Percentiles rank a stretch among this genome's conserved stretches.
phyloP scores from a whole-genome alignment of 2,888 invertebrate genomes.

The Mesoligia furuncula region DNA sequence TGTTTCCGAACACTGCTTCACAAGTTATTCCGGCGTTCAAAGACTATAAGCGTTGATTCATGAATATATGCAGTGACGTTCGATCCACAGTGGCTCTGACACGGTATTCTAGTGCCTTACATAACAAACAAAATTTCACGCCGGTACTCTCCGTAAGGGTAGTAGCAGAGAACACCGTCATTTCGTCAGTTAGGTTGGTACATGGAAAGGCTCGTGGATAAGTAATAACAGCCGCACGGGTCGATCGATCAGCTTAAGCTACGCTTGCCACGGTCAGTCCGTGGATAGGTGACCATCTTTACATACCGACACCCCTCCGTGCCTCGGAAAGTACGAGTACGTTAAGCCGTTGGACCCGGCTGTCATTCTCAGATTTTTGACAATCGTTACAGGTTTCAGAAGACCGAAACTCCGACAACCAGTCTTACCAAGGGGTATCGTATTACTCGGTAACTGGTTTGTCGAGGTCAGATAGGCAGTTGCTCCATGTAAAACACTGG shows the following conservation, averaged over 20 bases:
- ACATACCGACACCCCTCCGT: neutral
- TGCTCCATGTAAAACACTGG: no score
- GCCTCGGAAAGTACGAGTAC: neutral
- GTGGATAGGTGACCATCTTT: no score
- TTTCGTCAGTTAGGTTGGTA: neutral
- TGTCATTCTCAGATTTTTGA: no score
- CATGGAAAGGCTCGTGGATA: neutral
- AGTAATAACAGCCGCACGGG: neutral
- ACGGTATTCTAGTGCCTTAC: constrained; percentile 15
- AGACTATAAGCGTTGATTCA: constrained; percentile 48
- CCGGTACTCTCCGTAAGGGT: neutral
- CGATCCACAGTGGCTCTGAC: constrained; percentile 21
- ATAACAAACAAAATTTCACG: constrained; percentile 1
- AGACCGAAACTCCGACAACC: no score
- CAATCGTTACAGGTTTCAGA: no score
- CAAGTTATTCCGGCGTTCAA: constrained; percentile 43
- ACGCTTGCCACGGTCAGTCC: no score
- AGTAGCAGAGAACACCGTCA: neutral
- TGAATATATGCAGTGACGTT: constrained; percentile 47
- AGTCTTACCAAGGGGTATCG: no score
- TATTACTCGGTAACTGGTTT: no score
- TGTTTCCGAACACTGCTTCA: constrained; percentile 21
- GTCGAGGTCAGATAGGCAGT: no score
- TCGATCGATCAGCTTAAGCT: no score
- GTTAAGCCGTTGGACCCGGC: neutral